Base-by-base conservation (phyloP, 2,113 vertebrate genomes). In the Mystacornis crossleyi region DNA sequence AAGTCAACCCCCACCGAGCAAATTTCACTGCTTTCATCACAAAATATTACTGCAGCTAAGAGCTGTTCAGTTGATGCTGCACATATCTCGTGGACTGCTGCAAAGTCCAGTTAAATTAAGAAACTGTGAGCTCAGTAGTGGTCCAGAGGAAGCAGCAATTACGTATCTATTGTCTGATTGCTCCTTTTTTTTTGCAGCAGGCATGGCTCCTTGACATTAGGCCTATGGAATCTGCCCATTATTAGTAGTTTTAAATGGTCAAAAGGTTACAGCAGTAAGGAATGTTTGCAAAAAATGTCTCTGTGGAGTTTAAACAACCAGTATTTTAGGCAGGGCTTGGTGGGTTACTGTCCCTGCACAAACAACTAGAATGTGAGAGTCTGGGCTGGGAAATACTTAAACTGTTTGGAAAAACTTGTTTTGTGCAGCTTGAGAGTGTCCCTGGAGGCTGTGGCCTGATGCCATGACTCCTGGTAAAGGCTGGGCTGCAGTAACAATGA, bases 401-500 rank as follows among this genome's bases (percentile, higher is more conserved):
- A 94, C 96, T 96, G 95, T 95, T 96, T 96, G 95, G 95, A 95
- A 96, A 95, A 92, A 97, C 96, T 95, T 97, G 90, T 96, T 97
- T 97, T 95, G 94, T 88, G 94, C 90, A 93, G 95, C 95, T 97
- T 97, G 95, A 95, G 93, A 96, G 86, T 83, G 90, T 97, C 96
- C 95, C 97, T 89, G 93, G 96, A 94, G 96, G 96, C 96, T 94
- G 94, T 96, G 96, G 97, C 94, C 93, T 95, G 28, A 61, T 95
- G 95, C 92, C 95, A 95, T 93, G 93, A 81, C 91, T 97, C 93
- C 94, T 96, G 97, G 96, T 96, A 86, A 96, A 96, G 87, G 91
- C 94, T 95, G 96, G 92, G 95, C 97, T 96, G 90, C 95, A 93
- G 84, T 86, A 97, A 97, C 97, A 97, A 97, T 96, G 94, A 94